Base-by-base conservation (phyloP, 2,113 vertebrate species). In the Lathamus discolor region DNA sequence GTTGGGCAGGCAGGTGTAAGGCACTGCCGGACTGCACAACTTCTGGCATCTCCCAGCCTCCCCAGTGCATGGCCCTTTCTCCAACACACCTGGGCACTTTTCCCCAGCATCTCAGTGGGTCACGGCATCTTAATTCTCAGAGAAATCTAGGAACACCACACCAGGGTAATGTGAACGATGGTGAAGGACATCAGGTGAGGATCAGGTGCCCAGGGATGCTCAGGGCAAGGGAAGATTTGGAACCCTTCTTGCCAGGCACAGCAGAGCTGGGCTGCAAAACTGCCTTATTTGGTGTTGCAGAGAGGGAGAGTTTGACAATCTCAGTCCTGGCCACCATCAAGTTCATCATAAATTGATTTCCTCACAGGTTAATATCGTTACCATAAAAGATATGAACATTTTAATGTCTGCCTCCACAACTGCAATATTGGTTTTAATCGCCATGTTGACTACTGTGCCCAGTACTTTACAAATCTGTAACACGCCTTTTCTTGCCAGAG, bases 1-100 rank as follows among this genome's bases (percentile, higher is more conserved):
- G 87, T 76, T 92, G 95, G 73, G 74, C 44, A 52, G 95, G 74
- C 93, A 94, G 96, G 81, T 93, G 90, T 80, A 25, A 1, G 11
- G 51, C 4, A 2, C 44, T 48, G 67, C 67, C 0, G 4, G n/a
- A 5, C 48, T 43, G 39, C 49, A 24, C 49, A n/a, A 43, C 82
- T 77, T 67, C 68, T 4, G 2, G 66, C 57, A n/a, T 63, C 54
- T 77, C 46, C 54, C 43, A 20, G 66, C 28, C 46, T 17, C 25
- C 2, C 48, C 9, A 24, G 7, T 5, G 12, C 18, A 20, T 0
- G 0, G 6, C 49, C n/a, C 46, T 54, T 35, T 37, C 54, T 55
- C 33, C 72, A 62, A 10, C 52, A 59, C 16, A 52, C 25, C 33
- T 39, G 25, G 28, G 17, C 6, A 3, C 12, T 66, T 55, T 37